Conservation (phyloP, 2,888 invertebrate genomes). For the Eudasyphora cyanicolor region DNA sequence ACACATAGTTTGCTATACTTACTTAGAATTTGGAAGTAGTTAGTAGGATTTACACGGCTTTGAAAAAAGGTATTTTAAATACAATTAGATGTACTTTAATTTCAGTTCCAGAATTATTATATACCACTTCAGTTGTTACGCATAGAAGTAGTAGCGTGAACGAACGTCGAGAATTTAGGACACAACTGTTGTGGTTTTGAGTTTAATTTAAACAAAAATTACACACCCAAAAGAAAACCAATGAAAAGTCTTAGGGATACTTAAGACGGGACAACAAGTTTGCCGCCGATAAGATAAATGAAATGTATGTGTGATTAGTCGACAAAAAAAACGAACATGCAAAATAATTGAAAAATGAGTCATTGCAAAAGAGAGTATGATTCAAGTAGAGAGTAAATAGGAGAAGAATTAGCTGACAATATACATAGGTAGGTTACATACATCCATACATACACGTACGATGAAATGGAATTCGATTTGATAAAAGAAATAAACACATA, state of each 20-base stretch:
- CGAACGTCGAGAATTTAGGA: background rate
- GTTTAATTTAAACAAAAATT: background rate
- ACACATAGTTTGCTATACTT: background rate
- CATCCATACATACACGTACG: no score
- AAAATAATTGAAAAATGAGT: constrained; percentile 54
- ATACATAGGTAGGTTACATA: no score
- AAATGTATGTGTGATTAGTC: constrained; percentile 4
- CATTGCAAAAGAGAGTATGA: constrained; percentile 33
- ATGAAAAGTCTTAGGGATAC: background rate
- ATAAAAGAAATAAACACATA: no score
- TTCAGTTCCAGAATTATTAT: background rate
- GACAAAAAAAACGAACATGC: constrained; percentile 50
- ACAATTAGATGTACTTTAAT: background rate
- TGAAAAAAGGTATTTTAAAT: no score
- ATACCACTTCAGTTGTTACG: background rate
- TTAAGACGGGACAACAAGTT: background rate
- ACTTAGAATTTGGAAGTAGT: background rate
- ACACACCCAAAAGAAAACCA: no score
- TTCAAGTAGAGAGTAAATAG: background rate
- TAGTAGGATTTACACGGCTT: no score
- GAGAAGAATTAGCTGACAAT: background rate
- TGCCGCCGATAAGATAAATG: constrained; percentile 20
- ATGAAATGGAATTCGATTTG: no score
- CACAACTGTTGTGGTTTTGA: background rate
- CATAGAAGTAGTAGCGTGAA: background rate